Evolutionary conservation across 2,888 invertebrate genomes (phyloP), one percentile per base, ranked within the genome.

Genomic region (Apodemia mormo): DNA sequence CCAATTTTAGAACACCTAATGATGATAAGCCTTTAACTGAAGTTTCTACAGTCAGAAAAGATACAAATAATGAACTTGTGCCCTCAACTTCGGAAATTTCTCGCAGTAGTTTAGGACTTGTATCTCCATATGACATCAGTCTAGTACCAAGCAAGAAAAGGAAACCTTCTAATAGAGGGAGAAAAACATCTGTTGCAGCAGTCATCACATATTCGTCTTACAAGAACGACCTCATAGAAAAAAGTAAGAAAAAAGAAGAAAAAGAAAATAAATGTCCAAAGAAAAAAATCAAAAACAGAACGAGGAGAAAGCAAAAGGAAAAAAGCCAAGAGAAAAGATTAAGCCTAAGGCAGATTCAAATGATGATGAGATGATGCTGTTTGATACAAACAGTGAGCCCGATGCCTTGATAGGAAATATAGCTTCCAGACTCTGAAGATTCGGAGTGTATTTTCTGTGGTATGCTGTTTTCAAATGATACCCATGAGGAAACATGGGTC

Each of bases 71-170:
- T 65, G 65, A 65, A 65, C 40, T 40, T 65, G 5, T 65, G 30
- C 65, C 40, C 14, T 65, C 65, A 40, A 65, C 65, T 65, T 65
- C 65, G 40, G 68, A 68, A 58, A 64, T 68, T 67, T 45, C 49
- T 68, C 65, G 70, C 67, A 73, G 69, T 52, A 69, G 65, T 45
- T 54, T 72, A 65, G 69, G 66, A 65, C 33, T 72, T 12, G 72
- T 73, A 40, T 68, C 75, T 67, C 72, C 74, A 30, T 72, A 71
- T 72, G 70, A 69, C n/a, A 73, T 72, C 40, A 73, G 67, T 66
- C 71, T 73, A 49, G 70, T 75, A 65, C 73, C 72, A 71, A 67
- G 71, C 5, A 74, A 68, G 68, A 71, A 68, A 64, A 74, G 56
- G 56, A 67, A 71, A 56, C 64, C n/a, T 49, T 64, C 29, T 56